Evolutionary conservation across 1,140 invertebrate genomes (phyloP).

Genomic region (Fopius arisanus): DNA sequence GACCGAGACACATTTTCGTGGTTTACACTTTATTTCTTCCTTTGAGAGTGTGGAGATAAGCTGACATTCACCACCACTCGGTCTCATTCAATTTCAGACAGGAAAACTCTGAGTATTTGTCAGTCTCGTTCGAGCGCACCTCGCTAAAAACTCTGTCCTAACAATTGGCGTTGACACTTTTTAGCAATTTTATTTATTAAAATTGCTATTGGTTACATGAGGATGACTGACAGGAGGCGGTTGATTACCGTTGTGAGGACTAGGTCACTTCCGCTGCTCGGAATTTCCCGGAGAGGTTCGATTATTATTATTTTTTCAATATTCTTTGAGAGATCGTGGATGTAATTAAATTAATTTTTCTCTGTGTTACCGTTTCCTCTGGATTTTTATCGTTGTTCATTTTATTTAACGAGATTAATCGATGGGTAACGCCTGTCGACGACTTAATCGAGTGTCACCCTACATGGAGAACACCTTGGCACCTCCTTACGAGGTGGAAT

Average conservation of each 20-base stretch:
- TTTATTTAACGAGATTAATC: neutral
- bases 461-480: conserved; percentile 2
- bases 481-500: neutral
- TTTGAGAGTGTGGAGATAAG: neutral
- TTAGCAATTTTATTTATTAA: neutral
- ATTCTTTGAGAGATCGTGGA: too few relatives aligned
- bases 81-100: neutral
- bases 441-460: neutral
- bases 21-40: neutral
- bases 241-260: conserved; percentile 23
- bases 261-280: conserved; percentile 21
- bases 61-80: neutral
- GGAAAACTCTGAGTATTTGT: neutral
- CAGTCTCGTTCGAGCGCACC: neutral
- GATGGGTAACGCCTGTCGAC: conserved; percentile 1
- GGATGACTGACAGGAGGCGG: neutral
- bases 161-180: neutral
- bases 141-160: neutral
- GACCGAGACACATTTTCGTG: neutral
- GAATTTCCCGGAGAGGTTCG: conserved; percentile 26
- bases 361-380: neutral
- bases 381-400: neutral
- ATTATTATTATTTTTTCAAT: neutral
- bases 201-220: neutral
- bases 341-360: neutral